These are phyloP conservation scores for Trochalopteron elliotii DNA, from an alignment of 2,113 vertebrate species.

Conservation along the genomic window DNA sequence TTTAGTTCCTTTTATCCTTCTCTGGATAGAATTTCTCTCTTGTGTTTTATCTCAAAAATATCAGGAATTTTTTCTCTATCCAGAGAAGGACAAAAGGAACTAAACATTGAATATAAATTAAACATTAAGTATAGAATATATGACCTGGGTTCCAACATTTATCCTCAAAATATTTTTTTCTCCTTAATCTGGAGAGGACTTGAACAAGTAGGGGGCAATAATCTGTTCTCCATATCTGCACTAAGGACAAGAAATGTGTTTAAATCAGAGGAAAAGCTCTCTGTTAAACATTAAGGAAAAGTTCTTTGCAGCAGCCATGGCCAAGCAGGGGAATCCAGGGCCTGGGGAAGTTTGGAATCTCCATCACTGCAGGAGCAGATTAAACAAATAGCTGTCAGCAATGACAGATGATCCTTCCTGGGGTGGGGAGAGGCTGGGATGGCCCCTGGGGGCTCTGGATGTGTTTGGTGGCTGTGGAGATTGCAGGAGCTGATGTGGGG, in stretches of 20 bases:
- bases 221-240: background rate
- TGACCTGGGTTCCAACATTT: no score
- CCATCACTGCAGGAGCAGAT: background rate
- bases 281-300: background rate
- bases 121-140: no score
- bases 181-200: no score
- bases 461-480: background rate
- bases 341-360: conserved; percentile 8
- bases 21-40: no score
- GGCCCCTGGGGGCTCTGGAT: background rate
- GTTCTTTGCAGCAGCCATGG: background rate
- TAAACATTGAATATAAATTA: no score
- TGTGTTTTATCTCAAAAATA: no score
- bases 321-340: background rate
- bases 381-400: conserved; percentile 24
- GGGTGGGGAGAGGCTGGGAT: background rate
- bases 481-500: background rate
- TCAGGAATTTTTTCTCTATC: no score
- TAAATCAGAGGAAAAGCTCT: background rate
- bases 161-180: no score
- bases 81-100: no score
- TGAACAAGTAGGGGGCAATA: no score
- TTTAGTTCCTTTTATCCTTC: no score
- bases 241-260: background rate
- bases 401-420: background rate